Evolutionary conservation across 2,797 vertebrate genomes (phyloP), one percentile per base, ranked within the genome.

Genomic region (Okamejei kenojei): DNA sequence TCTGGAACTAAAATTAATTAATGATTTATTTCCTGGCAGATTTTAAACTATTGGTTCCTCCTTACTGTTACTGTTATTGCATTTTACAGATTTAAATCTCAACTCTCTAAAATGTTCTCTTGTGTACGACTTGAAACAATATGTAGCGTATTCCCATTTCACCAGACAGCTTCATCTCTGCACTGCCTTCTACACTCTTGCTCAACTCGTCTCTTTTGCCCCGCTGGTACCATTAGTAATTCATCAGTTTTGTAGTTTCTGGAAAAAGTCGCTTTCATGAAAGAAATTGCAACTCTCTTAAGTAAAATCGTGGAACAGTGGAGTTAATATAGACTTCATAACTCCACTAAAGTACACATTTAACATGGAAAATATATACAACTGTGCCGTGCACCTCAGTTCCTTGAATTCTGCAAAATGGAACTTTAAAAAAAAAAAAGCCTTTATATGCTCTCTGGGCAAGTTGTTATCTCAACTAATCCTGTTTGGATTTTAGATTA

Each of bases 131-230:
- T 45, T 68, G n/a, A 9, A 88, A 68, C 58, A n/a, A 29, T 63
- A 54, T 68, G 61, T 88, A n/a, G 8, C n/a, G 65, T 65, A 23
- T 21, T 11, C 61, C 45, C 45, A 45, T 45, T 45, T 45, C 45
- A 45, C 45, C 45, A 45, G 2, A 2, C 45, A 45, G 45, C 45
- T 45, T 45, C 19, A 32, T 32, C 63, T 88, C 84, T 65, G n/a
- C 84, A 68, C 61, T 88, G 84, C 84, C 61, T 88, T 65, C n/a
- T 61, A 86, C 84, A 65, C 29, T 65, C 29, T 35, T 68, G n/a
- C 29, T 88, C 17, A 1, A 32, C 61, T 88, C 15, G 6, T 88
- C 61, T 32, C 63, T 35, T 17, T 29, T 15, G 21, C 11, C 81
- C 58, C 29, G 1, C 11, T 63, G 15, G 61, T 63, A 15, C 13